Conservation (phyloP, 2,113 vertebrate genomes). For the Chlorodrepanis virens region DNA sequence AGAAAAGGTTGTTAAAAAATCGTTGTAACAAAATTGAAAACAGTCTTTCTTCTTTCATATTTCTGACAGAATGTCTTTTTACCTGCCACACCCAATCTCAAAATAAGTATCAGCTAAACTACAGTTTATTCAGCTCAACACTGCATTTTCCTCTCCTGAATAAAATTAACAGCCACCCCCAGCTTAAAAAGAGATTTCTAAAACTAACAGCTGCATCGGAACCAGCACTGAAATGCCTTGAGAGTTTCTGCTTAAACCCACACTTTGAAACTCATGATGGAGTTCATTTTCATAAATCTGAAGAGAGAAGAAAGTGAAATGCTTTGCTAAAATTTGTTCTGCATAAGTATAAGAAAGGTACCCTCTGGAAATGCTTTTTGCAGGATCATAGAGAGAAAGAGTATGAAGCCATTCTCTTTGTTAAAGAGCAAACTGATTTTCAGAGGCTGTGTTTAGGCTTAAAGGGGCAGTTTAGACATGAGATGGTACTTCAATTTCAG, state of each 20-base stretch:
- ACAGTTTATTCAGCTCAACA: not conserved
- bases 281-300: not conserved
- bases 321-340: constrained; percentile 6
- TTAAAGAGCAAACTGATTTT: not conserved
- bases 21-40: not conserved
- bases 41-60: not conserved
- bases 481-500: not conserved
- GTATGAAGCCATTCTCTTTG: not conserved
- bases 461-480: not conserved
- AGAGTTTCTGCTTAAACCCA: constrained; percentile 24
- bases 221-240: not conserved
- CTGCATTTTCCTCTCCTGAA: not conserved
- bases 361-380: not conserved
- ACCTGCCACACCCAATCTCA: not conserved
- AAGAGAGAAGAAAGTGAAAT: constrained; percentile 2
- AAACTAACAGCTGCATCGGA: constrained; percentile 19
- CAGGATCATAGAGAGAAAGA: not conserved
- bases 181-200: constrained; percentile 17
- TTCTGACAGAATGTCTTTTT: not conserved
- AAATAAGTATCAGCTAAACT: not conserved
- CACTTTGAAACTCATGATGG: not conserved
- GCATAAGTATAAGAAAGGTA: not conserved
- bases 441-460: not conserved
- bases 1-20: not conserved
- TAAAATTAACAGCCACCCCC: constrained; percentile 15